Percentiles rank a stretch among this genome's conserved stretches.
phyloP scores from a whole-genome alignment of 2,888 invertebrate species.

The Eupithecia vulgata region DNA sequence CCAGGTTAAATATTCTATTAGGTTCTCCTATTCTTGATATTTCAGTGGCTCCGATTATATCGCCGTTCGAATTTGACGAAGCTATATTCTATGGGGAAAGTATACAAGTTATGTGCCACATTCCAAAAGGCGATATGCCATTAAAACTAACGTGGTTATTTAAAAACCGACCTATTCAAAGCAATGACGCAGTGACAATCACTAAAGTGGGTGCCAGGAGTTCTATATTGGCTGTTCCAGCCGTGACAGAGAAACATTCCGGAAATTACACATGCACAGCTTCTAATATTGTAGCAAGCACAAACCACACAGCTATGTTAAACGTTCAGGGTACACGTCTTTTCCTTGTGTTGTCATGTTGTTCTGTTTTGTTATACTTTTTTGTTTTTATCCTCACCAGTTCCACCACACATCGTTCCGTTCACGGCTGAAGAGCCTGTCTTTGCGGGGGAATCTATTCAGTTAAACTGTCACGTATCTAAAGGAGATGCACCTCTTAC shows the following conservation, averaged over 20 bases:
- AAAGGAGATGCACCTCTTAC: slow-evolving; percentile 89
- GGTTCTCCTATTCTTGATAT: slow-evolving; percentile 43
- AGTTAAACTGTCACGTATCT: slow-evolving; percentile 85
- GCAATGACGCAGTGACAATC: slow-evolving; percentile 75
- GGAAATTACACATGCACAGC: slow-evolving; percentile 91
- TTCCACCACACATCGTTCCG: slow-evolving; percentile 86
- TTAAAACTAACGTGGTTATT: slow-evolving; percentile 88
- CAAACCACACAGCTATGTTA: slow-evolving; percentile 85
- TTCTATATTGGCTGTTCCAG: slow-evolving; percentile 86
- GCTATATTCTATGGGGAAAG: slow-evolving; percentile 84
- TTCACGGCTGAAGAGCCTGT: slow-evolving; percentile 86
- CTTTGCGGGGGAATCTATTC: slow-evolving; percentile 86
- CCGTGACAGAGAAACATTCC: slow-evolving; percentile 87
- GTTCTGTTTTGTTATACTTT: slow-evolving; percentile 52
- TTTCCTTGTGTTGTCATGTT: slow-evolving; percentile 54
- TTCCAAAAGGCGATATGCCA: slow-evolving; percentile 88
- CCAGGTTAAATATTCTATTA: slow-evolving; percentile 16
- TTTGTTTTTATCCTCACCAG: slow-evolving; percentile 69
- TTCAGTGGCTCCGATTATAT: slow-evolving; percentile 85
- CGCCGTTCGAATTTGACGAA: slow-evolving; percentile 84
- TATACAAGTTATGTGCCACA: slow-evolving; percentile 83
- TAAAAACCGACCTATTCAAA: slow-evolving; percentile 81
- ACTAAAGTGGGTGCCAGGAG: slow-evolving; percentile 85
- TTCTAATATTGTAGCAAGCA: slow-evolving; percentile 86
- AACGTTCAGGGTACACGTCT: slow-evolving; percentile 86